phyloP scores from a whole-genome alignment of 2,113 vertebrate genomes.

The Pangasianodon hypophthalmus region DNA sequence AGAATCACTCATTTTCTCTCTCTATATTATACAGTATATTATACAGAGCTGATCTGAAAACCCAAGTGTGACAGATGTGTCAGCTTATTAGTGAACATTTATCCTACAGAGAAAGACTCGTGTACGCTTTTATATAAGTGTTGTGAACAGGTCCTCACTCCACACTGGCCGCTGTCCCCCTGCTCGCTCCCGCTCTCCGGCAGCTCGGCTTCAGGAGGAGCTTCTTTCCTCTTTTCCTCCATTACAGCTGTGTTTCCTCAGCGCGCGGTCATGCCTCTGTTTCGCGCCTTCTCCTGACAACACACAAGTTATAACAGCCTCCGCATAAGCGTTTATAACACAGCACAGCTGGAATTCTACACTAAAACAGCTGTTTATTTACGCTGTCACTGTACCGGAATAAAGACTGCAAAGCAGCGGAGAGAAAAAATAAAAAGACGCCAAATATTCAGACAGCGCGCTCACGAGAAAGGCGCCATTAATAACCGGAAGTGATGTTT shows the following conservation, averaged over 20 bases:
- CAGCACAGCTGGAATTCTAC: not conserved
- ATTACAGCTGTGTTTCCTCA: not conserved
- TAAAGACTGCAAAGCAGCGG: not conserved
- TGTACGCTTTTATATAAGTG: not conserved
- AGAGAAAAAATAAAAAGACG: not conserved
- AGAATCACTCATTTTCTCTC: too few species aligned
- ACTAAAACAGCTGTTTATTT: too few species aligned
- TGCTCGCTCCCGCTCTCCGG: not conserved
- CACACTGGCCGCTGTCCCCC: not conserved
- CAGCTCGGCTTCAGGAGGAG: not conserved
- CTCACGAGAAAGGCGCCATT: not conserved
- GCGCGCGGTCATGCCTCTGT: not conserved
- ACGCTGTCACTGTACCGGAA: not conserved
- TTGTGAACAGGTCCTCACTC: constrained; percentile 9
- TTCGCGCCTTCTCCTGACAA: constrained; percentile 4
- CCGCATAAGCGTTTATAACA: not conserved
- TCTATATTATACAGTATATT: too few species aligned
- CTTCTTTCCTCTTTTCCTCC: constrained; percentile 13
- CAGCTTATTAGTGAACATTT: not conserved
- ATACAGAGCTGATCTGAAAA: too few species aligned
- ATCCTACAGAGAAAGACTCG: not conserved
- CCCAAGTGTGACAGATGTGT: too few species aligned
- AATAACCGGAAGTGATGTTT: not conserved
- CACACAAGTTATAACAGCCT: not conserved
- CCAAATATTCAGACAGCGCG: not conserved